These are phyloP conservation scores for Pocillopora meandrina DNA, from an alignment of 92 coral and sea anemone species.

Conservation along the genomic window DNA sequence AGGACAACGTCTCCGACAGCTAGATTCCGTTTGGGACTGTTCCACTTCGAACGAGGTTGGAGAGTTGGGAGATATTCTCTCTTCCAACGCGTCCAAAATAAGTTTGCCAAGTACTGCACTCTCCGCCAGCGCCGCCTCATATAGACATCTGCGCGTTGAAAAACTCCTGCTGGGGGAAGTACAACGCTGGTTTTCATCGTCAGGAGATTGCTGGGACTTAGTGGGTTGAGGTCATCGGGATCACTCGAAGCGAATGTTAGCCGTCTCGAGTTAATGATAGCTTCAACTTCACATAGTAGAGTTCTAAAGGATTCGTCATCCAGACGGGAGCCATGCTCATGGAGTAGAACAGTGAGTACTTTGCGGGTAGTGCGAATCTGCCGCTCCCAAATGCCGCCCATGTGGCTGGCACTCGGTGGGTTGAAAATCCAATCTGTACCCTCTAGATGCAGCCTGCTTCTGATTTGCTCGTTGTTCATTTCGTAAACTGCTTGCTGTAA, in stretches of 20 bases:
- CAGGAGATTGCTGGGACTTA: conserved; percentile 58
- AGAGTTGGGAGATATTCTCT: conserved; percentile 51
- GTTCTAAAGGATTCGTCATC: conserved; percentile 64
- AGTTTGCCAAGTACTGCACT: conserved; percentile 50
- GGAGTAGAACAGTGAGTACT: conserved; percentile 51
- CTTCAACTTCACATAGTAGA: conserved; percentile 51
- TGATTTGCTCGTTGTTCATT: conserved; percentile 31
- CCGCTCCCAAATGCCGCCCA: conserved; percentile 69
- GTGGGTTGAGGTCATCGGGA: conserved; percentile 52
- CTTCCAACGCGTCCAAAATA: conserved; percentile 58
- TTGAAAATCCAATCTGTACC: conserved; percentile 15
- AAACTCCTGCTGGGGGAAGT: conserved; percentile 66
- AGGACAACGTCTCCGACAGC: conserved; percentile 42
- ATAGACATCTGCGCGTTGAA: conserved; percentile 49
- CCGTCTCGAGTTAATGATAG: conserved; percentile 56
- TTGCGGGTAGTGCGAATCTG: conserved; percentile 59
- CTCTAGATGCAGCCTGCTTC: background rate
- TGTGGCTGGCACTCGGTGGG: conserved; percentile 37
- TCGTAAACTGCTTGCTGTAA: conserved; percentile 48
- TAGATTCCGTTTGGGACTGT: conserved; percentile 24
- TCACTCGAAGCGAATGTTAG: conserved; percentile 52
- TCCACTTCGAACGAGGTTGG: conserved; percentile 49
- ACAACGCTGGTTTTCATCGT: conserved; percentile 54
- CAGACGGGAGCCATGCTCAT: conserved; percentile 56
- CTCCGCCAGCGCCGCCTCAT: conserved; percentile 53